phyloP scores from a whole-genome alignment of 1,140 invertebrate species.

The Penaeus indicus region DNA sequence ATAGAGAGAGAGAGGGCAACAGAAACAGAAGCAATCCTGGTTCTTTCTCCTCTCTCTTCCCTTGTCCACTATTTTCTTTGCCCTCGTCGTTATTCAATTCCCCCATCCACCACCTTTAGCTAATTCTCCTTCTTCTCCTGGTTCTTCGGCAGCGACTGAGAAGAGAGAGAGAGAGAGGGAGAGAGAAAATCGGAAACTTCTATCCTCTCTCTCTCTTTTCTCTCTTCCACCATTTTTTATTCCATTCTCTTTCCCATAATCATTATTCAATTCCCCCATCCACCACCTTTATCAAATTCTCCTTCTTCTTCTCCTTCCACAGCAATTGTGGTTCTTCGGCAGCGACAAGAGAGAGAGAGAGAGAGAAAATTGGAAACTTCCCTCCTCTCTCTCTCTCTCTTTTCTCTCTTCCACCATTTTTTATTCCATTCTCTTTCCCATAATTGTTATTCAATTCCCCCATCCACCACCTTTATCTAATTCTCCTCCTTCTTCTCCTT shows the following conservation, averaged over 20 bases:
- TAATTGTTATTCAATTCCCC: too few relatives aligned
- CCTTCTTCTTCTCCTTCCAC: neutral
- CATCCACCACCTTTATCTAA: too few relatives aligned
- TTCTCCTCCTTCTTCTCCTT: too few relatives aligned
- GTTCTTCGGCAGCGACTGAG: too few relatives aligned
- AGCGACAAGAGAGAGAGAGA: too few relatives aligned
- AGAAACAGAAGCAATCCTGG: neutral
- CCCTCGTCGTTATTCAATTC: neutral
- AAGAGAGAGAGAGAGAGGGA: too few relatives aligned
- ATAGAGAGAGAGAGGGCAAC: neutral
- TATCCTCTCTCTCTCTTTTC: slow-evolving; percentile 7
- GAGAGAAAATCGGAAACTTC: too few relatives aligned
- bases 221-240: neutral
- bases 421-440: too few relatives aligned
- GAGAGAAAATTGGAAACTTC: too few relatives aligned
- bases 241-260: too few relatives aligned
- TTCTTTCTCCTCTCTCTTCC: neutral
- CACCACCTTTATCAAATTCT: neutral
- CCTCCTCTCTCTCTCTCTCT: slow-evolving; percentile 15
- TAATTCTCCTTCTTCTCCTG: neutral
- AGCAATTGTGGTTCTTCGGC: neutral
- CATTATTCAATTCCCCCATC: neutral
- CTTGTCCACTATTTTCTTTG: neutral
- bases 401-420: neutral
- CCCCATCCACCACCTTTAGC: neutral